These are phyloP conservation scores for Myrmophylax atrothorax DNA, from an alignment of 2,113 vertebrate species.

Conservation along the genomic window DNA sequence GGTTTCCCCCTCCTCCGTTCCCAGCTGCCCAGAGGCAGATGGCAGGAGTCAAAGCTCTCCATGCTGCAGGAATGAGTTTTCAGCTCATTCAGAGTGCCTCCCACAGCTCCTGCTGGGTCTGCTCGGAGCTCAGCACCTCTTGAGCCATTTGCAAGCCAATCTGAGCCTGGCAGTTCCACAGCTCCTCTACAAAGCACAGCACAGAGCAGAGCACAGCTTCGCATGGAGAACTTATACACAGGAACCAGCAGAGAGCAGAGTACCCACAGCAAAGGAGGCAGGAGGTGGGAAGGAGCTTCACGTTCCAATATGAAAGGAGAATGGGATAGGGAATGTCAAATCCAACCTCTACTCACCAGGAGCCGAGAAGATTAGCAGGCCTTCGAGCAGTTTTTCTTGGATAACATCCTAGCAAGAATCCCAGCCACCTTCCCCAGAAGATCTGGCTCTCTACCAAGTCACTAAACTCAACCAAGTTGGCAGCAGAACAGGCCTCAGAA, in stretches of 20 bases:
- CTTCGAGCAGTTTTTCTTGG: constrained; percentile 57
- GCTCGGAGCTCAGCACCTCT: neutral
- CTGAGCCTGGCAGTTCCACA: constrained; percentile 8
- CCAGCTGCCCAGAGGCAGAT: constrained; percentile 43
- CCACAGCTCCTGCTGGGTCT: constrained; percentile 7
- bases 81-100: constrained; percentile 27
- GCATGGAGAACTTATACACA: constrained; percentile 25
- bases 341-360: constrained; percentile 55
- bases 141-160: constrained; percentile 38
- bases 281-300: constrained; percentile 39
- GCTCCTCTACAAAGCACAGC: neutral
- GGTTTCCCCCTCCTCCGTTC: constrained; percentile 6
- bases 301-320: constrained; percentile 21
- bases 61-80: neutral
- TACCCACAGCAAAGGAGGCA: constrained; percentile 51
- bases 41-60: neutral
- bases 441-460: constrained; percentile 52
- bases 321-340: constrained; percentile 17
- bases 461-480: constrained; percentile 41
- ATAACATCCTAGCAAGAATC: constrained; percentile 57
- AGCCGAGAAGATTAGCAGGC: constrained; percentile 38
- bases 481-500: constrained; percentile 47
- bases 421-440: constrained; percentile 55
- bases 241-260: constrained; percentile 68
- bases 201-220: neutral